These are phyloP conservation scores for Julus scanicus DNA, from an alignment of 2,888 invertebrate species.

Conservation along the genomic window DNA sequence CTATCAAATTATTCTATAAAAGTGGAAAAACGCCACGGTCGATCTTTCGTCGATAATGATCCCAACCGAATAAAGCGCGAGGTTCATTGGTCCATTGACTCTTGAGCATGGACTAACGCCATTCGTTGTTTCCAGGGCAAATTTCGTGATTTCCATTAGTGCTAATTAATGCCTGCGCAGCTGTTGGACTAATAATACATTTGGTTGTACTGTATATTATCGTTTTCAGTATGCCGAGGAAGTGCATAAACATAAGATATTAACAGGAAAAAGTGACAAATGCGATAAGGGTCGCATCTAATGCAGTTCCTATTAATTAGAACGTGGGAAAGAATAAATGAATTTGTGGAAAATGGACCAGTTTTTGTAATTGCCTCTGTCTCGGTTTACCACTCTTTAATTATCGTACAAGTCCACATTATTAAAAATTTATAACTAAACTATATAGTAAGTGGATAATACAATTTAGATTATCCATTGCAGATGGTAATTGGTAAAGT, in stretches of 20 bases:
- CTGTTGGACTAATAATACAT: background rate
- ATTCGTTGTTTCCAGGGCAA: background rate
- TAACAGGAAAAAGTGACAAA: background rate
- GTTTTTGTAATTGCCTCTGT: too few species aligned
- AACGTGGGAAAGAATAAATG: background rate
- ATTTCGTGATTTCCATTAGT: constrained; percentile 14
- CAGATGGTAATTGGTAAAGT: too few species aligned
- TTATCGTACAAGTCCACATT: too few species aligned
- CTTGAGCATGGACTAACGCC: background rate
- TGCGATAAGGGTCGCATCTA: background rate
- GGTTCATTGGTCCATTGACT: constrained; percentile 41
- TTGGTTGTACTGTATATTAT: background rate
- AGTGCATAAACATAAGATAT: background rate
- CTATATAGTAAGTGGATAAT: too few species aligned
- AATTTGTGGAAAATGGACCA: background rate
- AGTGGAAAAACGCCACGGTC: constrained; percentile 35
- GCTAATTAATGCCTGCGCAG: constrained; percentile 12
- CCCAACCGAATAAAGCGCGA: constrained; percentile 16
- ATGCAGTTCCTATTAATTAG: background rate
- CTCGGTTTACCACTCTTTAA: too few species aligned
- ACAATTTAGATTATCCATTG: too few species aligned
- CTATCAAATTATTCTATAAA: constrained; percentile 34
- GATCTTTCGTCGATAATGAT: constrained; percentile 36
- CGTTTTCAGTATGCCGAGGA: background rate
- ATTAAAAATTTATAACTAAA: too few species aligned